Evolutionary conservation across 2,113 vertebrate genomes (phyloP), one percentile per base, ranked within the genome.

Genomic region (Oreochromis tanganicae): DNA sequence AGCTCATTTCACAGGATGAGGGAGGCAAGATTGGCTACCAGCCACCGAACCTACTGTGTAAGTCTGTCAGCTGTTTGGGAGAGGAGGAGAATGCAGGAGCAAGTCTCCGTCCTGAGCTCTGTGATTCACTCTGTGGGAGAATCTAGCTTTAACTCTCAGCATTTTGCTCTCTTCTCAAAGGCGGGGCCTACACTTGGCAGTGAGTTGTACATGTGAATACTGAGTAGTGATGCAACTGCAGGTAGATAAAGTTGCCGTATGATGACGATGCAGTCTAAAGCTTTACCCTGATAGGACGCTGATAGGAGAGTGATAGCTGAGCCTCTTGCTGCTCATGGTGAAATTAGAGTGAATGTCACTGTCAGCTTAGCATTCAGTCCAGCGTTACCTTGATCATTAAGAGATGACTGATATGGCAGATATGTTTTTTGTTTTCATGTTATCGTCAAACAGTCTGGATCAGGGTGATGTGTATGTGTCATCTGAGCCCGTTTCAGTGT

Each of bases 41-140:
- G 83, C 82, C 89, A 83, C 43, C 68, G 6, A 89, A 88, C 87
- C 89, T 38, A 90, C 90, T 85, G 80, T 88, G 79, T 52, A 55
- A 92, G 91, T 87, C 82, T 89, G 88, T 89, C 91, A 92, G 92
- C 88, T 89, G 91, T 90, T 93, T 73, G 83, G 84, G 81, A 84
- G 86, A 88, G 80, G 59, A 85, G 80, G 81, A 82, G 85, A 83
- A 75, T 7, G 50, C 38, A 5, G 54, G 80, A 83, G 80, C 36
- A 4, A 41, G 84, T 86, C 80, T 82, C 73, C 34, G 29, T 90
- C 85, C 38, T 24, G 56, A 38, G 86, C 81, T 86, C 56, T 80
- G 82, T 92, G 91, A 87, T 87, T 94, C 88, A 90, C 12, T 71
- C 81, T 86, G 89, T 90, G 84, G 90, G 90, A 91, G 92, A 93